phyloP scores from a whole-genome alignment of 2,797 vertebrate species.

The Botia kubotai region DNA sequence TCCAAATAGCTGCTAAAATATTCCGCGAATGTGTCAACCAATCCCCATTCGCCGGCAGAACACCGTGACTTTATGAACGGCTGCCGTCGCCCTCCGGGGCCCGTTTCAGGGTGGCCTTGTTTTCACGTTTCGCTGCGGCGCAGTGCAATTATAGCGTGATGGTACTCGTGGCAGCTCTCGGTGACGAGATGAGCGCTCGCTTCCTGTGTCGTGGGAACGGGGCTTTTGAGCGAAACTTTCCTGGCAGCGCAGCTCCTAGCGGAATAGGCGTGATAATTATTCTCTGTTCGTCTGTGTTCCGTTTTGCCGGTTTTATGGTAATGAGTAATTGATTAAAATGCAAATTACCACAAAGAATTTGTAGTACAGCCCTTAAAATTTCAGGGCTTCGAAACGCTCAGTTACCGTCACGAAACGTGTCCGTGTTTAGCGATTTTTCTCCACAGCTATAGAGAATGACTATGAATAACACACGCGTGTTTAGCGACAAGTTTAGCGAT shows the following conservation, averaged over 20 bases:
- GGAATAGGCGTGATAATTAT: conserved; percentile 34
- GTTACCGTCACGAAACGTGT: neutral
- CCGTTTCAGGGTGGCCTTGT: conserved; percentile 17
- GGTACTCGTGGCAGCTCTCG: conserved; percentile 1
- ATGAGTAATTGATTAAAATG: conserved; percentile 59
- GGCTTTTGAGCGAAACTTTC: conserved; percentile 35
- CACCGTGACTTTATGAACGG: neutral
- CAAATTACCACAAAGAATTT: conserved; percentile 54
- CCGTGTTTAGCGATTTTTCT: neutral
- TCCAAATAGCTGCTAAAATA: conserved; percentile 49
- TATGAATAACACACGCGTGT: neutral
- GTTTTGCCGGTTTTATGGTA: conserved; percentile 60
- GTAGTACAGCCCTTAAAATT: conserved; percentile 4
- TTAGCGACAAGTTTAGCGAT: neutral
- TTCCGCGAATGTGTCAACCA: conserved; percentile 4
- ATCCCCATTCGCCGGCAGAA: neutral
- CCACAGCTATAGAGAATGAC: neutral
- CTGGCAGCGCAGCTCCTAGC: conserved; percentile 28
- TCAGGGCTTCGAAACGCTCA: neutral
- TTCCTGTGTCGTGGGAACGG: conserved; percentile 33
- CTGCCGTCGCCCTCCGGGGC: conserved; percentile 11
- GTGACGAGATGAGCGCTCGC: neutral
- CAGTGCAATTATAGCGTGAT: conserved; percentile 45
- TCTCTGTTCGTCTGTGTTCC: conserved; percentile 29
- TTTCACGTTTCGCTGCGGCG: conserved; percentile 39